These are phyloP conservation scores for Phortica okadai DNA, from an alignment of 2,888 invertebrate genomes.

Conservation along the genomic window DNA sequence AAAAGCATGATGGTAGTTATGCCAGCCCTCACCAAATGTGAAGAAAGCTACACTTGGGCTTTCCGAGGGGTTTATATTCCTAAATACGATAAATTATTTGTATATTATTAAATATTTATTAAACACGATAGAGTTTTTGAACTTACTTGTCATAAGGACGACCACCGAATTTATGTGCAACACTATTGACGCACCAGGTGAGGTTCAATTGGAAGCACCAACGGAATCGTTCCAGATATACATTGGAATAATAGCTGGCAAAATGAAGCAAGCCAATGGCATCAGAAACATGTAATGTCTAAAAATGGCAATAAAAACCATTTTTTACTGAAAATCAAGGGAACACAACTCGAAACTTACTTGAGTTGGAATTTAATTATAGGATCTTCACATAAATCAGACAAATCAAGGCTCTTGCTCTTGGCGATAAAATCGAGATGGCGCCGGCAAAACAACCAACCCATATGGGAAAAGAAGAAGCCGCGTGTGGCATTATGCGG, in stretches of 20 bases:
- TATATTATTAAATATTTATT: too few species aligned
- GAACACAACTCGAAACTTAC: constrained; percentile 78
- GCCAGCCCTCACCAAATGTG: constrained; percentile 86
- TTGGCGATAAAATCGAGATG: constrained; percentile 92
- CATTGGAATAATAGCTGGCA: constrained; percentile 86
- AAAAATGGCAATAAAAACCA: constrained; percentile 35
- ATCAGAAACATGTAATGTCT: constrained; percentile 86
- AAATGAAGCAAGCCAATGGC: constrained; percentile 84
- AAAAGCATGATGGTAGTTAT: constrained; percentile 89
- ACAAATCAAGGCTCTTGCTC: constrained; percentile 90
- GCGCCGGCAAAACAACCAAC: constrained; percentile 93
- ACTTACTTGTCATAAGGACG: constrained; percentile 85
- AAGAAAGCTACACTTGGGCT: constrained; percentile 81
- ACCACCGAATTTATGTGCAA: constrained; percentile 88
- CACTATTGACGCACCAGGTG: constrained; percentile 93
- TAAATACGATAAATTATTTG: too few species aligned
- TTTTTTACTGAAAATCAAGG: not conserved
- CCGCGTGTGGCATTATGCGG: constrained; percentile 94
- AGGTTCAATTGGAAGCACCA: constrained; percentile 88
- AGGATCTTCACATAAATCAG: constrained; percentile 88
- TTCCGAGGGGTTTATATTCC: constrained; percentile 82
- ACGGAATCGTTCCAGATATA: constrained; percentile 89
- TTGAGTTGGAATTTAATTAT: constrained; percentile 90
- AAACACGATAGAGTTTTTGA: too few species aligned
- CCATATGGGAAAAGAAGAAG: constrained; percentile 97